These are phyloP conservation scores for Lophius piscatorius DNA, from an alignment of 2,113 vertebrate species.

Conservation along the genomic window DNA sequence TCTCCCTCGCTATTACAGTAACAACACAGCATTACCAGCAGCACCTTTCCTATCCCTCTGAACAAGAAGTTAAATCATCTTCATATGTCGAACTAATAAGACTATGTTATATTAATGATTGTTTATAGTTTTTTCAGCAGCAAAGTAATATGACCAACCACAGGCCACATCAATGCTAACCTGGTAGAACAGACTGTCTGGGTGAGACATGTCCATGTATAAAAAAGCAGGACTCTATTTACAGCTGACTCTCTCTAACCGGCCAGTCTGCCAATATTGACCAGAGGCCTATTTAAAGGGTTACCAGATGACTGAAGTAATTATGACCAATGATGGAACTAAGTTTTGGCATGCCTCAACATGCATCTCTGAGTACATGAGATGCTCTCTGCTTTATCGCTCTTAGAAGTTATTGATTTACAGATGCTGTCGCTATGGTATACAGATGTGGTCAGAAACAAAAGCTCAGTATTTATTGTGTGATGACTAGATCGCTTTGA, in stretches of 20 bases:
- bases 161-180: no score
- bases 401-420: neutral
- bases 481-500: no score
- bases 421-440: no score
- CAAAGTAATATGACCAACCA: no score
- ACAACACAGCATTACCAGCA: slow-evolving; percentile 63
- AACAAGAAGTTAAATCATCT: slow-evolving; percentile 42
- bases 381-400: neutral
- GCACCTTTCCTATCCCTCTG: slow-evolving; percentile 31
- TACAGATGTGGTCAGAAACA: no score
- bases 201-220: slow-evolving; percentile 29
- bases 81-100: slow-evolving; percentile 14
- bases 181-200: slow-evolving; percentile 58
- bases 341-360: neutral
- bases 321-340: neutral
- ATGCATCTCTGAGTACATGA: neutral
- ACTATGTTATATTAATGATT: neutral
- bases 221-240: slow-evolving; percentile 29
- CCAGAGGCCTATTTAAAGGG: slow-evolving; percentile 21
- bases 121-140: slow-evolving; percentile 19
- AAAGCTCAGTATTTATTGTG: no score
- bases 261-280: neutral
- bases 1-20: slow-evolving; percentile 63
- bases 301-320: slow-evolving; percentile 9
- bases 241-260: slow-evolving; percentile 5